Evolutionary conservation across 2,113 vertebrate genomes (phyloP).

Genomic region (Cyprinus carpio): DNA sequence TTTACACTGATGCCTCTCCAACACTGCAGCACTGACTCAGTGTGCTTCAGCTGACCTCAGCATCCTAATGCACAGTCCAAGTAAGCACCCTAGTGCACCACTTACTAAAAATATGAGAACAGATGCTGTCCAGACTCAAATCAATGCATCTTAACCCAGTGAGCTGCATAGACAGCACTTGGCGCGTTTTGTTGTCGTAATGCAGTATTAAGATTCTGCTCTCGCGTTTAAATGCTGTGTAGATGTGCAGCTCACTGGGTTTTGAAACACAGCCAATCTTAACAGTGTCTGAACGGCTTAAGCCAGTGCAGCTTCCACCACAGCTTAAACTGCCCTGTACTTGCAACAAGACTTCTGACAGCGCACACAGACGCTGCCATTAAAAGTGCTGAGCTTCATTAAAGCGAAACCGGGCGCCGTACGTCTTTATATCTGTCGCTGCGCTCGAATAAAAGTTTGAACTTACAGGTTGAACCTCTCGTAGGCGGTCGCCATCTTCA

Average conservation of each 20-base stretch:
- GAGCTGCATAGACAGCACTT: not conserved
- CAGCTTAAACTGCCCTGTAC: not conserved
- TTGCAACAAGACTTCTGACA: not conserved
- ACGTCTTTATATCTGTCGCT: not conserved
- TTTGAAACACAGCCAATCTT: not conserved
- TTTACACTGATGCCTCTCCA: not conserved
- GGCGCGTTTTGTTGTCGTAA: not conserved
- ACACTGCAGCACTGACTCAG: not conserved
- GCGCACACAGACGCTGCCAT: not conserved
- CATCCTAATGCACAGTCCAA: not conserved
- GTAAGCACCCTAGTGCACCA: not conserved
- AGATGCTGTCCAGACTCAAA: not conserved
- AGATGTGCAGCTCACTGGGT: not conserved
- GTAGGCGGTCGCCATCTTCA: conserved; percentile 79
- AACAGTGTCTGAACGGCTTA: conserved; percentile 22
- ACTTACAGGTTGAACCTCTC: conserved; percentile 82
- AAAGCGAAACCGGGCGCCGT: not conserved
- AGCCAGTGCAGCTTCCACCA: not conserved
- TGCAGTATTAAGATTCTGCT: not conserved
- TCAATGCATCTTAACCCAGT: not conserved
- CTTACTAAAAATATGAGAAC: not conserved
- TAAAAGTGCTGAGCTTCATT: not conserved
- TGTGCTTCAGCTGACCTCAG: not conserved
- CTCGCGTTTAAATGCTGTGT: not conserved
- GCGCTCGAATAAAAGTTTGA: conserved; percentile 30